Conservation (phyloP, 2,888 invertebrate species). For the Carpatolechia fugitivella region DNA sequence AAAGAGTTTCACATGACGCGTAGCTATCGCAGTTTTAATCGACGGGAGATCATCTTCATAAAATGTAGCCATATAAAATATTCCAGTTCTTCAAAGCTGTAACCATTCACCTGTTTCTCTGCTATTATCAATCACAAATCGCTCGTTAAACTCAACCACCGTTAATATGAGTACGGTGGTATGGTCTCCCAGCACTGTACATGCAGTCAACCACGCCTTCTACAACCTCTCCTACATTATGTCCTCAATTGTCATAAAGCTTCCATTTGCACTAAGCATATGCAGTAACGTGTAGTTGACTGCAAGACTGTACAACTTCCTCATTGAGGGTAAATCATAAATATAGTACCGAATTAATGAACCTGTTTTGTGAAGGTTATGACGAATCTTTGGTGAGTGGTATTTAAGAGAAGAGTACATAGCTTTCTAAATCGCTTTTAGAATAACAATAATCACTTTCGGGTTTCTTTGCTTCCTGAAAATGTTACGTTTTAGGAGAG, state of each 20-base stretch:
- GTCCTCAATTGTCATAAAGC: background rate
- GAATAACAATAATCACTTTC: too few relatives aligned
- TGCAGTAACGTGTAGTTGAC: too few relatives aligned
- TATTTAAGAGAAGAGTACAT: too few relatives aligned
- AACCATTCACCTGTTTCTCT: background rate
- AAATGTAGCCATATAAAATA: too few relatives aligned
- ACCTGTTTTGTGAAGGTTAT: background rate
- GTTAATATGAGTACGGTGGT: background rate
- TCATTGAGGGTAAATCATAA: background rate
- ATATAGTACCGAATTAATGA: background rate
- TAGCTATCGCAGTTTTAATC: too few relatives aligned
- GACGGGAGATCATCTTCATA: too few relatives aligned
- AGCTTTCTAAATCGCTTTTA: too few relatives aligned
- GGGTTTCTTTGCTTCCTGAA: too few relatives aligned
- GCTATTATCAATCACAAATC: conserved; percentile 3
- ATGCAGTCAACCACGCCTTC: background rate
- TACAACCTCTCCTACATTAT: background rate
- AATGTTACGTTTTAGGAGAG: too few relatives aligned
- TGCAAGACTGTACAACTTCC: background rate
- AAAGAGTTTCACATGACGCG: too few relatives aligned
- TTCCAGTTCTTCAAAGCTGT: background rate
- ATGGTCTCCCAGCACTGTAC: background rate
- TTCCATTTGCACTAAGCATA: background rate
- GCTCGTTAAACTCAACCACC: conserved; percentile 1
- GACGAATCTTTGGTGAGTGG: too few relatives aligned